A percentile compares a stretch with the other conserved stretches of the same genome.
Conservation (phyloP, 2,797 vertebrate species). For the Oryzias dopingdopingensis region DNA sequence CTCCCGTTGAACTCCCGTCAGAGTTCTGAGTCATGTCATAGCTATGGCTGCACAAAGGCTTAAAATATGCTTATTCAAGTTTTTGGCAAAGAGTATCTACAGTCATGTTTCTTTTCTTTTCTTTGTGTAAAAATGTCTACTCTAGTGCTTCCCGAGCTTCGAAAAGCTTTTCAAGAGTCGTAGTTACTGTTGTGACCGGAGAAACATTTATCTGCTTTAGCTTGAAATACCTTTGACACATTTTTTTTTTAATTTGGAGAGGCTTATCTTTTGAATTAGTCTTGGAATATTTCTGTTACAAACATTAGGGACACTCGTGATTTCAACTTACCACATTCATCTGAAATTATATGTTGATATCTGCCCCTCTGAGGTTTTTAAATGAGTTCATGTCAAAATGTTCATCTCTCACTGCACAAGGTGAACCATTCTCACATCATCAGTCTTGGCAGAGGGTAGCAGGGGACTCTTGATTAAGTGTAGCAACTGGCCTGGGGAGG, state of each 20-base stretch:
- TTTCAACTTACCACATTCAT: conserved; percentile 31
- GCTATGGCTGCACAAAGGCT: conserved; percentile 20
- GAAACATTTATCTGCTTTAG: neutral
- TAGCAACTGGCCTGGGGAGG: conserved; percentile 67
- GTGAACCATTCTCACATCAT: conserved; percentile 52
- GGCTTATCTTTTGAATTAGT: no score
- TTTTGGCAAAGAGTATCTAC: conserved; percentile 11
- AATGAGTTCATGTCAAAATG: conserved; percentile 55
- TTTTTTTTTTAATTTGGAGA: neutral
- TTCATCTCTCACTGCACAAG: conserved; percentile 55
- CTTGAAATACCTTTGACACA: no score
- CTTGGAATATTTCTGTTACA: neutral
- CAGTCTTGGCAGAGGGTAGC: conserved; percentile 35
- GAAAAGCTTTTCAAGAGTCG: neutral
- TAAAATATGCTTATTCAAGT: conserved; percentile 8
- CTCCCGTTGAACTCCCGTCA: conserved; percentile 20
- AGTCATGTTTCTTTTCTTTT: no score
- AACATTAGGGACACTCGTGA: neutral
- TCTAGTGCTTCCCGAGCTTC: no score
- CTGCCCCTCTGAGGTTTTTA: conserved; percentile 32
- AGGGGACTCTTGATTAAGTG: conserved; percentile 63
- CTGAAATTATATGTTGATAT: conserved; percentile 30
- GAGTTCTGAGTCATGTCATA: conserved; percentile 38
- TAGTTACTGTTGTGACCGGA: neutral
- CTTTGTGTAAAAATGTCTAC: no score